Base-by-base conservation (phyloP, 2,113 vertebrate genomes). In the Percina caprodes region DNA sequence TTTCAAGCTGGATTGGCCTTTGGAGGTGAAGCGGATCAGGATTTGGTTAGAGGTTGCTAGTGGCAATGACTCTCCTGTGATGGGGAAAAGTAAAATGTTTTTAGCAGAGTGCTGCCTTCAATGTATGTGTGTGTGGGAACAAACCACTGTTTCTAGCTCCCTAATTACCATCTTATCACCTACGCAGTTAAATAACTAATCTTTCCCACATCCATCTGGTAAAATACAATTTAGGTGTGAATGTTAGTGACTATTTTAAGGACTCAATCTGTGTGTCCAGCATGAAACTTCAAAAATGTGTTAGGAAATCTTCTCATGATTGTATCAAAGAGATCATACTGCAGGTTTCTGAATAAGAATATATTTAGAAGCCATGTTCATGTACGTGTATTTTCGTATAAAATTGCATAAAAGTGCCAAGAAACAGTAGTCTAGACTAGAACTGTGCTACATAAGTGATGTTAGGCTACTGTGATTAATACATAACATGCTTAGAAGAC, bases 31-130 rank as follows among this genome's bases (percentile, higher is more conserved):
- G 74, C 96, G 97, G 86, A 99, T 97, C 68, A 99, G 95, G 86
- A 99, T 96, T 95, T 99, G 96, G 95, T 99, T 99, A 94, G 97
- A 97, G 60, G 97, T 98, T 68, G 98, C 98, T 84, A 99, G 84
- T 0, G 98, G 98, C 77, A 99, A 91, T 0, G 98, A 99, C 94
- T 99, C 98, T 72, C 98, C 98, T 99, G 85, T 54, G 86, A 85
- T 26, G 2, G 26, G 24, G 60, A 66, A 61, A 70, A 80, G 39
- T 77, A 4, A 63, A 21, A 62, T 39, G 10, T 59, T 76, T 68
- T 30, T 3, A 61, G 23, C 45, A 67, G 69, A 73, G 18, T 52
- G 21, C 21, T 39, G 19, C 16, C 10, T 52, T 80, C 11, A 21
- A 4, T 68, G 69, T 46, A 33, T 7, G 19, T 51, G 54, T 61